Conservation (phyloP, 2,797 vertebrate species). For the Busarellus nigricollis region DNA sequence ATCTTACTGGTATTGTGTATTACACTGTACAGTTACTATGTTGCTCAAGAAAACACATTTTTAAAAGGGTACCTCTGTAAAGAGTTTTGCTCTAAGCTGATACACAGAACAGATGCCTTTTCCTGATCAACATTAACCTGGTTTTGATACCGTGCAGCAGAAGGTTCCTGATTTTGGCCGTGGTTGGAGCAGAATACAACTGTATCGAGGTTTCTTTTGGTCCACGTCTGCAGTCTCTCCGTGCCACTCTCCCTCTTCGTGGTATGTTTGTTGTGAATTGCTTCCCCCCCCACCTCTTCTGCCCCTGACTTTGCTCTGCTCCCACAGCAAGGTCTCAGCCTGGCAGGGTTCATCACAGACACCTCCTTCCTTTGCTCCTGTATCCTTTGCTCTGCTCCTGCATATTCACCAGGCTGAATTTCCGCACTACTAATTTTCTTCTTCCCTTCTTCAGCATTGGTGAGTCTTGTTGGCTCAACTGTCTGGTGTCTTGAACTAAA, state of each 20-base stretch:
- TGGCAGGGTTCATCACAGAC: not conserved
- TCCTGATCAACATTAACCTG: not conserved
- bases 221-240: accelerated
- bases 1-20: not conserved
- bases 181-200: not conserved
- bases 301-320: not conserved
- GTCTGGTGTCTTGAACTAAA: not conserved
- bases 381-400: not conserved
- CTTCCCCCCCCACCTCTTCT: accelerated
- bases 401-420: not conserved
- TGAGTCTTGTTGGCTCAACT: not conserved
- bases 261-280: not conserved
- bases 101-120: not conserved
- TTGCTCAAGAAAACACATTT: accelerated
- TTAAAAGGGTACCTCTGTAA: not conserved
- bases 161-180: not conserved
- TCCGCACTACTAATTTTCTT: not conserved
- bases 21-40: accelerated
- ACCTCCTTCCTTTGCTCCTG: not conserved
- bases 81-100: not conserved
- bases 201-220: not conserved
- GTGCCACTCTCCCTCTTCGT: not conserved
- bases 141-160: not conserved
- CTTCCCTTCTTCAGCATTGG: not conserved
- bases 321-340: not conserved